Base-by-base conservation (phyloP, 2,797 vertebrate species). In the Hypotaenidia philippensis region DNA sequence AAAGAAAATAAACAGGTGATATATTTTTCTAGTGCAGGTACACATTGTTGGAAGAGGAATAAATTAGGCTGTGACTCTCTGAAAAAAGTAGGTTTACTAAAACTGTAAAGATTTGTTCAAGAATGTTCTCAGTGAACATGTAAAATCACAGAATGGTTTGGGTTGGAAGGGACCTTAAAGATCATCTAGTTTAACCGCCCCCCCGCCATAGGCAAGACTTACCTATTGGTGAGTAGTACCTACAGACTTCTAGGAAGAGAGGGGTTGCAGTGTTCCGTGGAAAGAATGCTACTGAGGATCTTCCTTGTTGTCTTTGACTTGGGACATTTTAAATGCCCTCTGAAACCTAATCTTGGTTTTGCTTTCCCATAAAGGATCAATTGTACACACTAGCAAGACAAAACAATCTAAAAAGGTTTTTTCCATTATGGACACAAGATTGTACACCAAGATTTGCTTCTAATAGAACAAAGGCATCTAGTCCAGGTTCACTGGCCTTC, bases 331-430 rank as follows among this genome's bases (percentile, higher is more conserved):
- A 80, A 77, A 79, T 83, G 34, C 55, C 25, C 45, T 80, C 64
- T 93, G 74, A 93, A 93, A 88, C 26, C 40, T 69, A 26, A 36
- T 78, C 53, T 60, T 70, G 32, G 20, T 95, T 91, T 87, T 64
- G 47, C 77, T 91, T 91, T 86, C 53, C 65, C 18, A 6, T 68
- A 53, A 90, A 52, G 56, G 59, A 94, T 72, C 74, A 66, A 84
- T 76, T 68, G 25, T 72, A 56, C 32, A 6, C 66, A 72, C 74
- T 72, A 84, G 70, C 65, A 72, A 88, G 79, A 86, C 32, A 90
- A 64, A 89, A 84, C 7, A 56, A 61, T 66, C 40, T 71, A 16
- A 66, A 93, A 88, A 84, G 31, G 26, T 61, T 94, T 90, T 91
- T 81, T 47, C 92, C 52, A 6, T 78, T 64, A n/a, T 13, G 50